Conservation (phyloP, 1,140 invertebrate species). For the Trachelipus rathkii region DNA sequence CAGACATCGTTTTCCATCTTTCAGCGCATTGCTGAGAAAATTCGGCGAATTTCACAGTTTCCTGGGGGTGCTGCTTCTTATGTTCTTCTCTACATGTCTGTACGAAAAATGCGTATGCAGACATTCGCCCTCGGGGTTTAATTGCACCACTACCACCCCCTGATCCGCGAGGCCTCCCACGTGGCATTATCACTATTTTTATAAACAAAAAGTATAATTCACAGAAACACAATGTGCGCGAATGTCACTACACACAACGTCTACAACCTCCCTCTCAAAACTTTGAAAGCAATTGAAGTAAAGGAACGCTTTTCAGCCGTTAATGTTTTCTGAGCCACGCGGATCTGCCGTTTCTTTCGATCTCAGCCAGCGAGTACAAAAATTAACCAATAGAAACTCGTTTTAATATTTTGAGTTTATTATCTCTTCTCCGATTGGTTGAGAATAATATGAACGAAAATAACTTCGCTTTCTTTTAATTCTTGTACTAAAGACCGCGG, state of each 20-base stretch:
- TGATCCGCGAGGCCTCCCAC: conserved; percentile 37
- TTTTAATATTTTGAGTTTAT: neutral
- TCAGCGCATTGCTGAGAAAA: conserved; percentile 98
- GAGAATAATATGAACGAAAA: conserved; percentile 18
- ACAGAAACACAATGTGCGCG: conserved; percentile 16
- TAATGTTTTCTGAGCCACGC: conserved; percentile 33
- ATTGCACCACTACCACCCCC: conserved; percentile 53
- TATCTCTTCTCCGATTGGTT: conserved; percentile 22
- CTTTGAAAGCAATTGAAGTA: neutral
- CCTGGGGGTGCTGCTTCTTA: conserved; percentile 98
- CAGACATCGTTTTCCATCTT: conserved; percentile 99
- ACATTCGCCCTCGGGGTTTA: conserved; percentile 95
- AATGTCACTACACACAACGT: neutral
- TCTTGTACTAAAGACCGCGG: conserved; percentile 42
- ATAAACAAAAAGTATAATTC: neutral
- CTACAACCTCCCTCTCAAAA: neutral
- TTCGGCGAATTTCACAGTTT: conserved; percentile 97
- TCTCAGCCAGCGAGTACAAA: neutral
- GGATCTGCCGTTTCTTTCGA: neutral
- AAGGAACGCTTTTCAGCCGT: conserved; percentile 42
- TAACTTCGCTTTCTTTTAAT: conserved; percentile 24
- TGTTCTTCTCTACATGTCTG: conserved; percentile 97
- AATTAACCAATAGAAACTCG: conserved; percentile 26
- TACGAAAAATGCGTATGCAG: conserved; percentile 98
- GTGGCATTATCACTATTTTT: conserved; percentile 37